Percentiles rank a stretch among this genome's conserved stretches.
phyloP scores from a whole-genome alignment of 2,113 vertebrate genomes.

The Phaethon lepturus region DNA sequence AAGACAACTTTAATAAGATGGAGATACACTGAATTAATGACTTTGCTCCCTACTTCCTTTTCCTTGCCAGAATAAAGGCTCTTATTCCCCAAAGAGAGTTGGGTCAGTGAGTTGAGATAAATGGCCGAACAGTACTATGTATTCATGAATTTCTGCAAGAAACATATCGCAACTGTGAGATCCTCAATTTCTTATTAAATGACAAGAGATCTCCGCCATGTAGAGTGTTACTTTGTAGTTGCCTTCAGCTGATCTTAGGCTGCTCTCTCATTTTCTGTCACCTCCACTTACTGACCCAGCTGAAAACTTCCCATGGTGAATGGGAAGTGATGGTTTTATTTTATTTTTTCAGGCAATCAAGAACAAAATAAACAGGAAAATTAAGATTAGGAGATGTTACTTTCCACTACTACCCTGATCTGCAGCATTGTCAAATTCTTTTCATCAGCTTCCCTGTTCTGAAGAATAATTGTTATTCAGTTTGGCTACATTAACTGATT shows the following conservation, averaged over 20 bases:
- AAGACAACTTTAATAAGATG: not conserved
- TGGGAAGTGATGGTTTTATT: not conserved
- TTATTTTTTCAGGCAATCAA: not conserved
- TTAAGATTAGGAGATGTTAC: not conserved
- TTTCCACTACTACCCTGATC: not conserved
- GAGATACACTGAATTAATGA: not conserved
- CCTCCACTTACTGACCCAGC: not conserved
- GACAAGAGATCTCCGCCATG: accelerated
- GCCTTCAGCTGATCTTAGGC: not conserved
- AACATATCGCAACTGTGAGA: not conserved
- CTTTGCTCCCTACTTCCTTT: not conserved
- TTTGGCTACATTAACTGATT: not conserved
- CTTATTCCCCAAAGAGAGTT: not conserved
- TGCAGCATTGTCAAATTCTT: not conserved
- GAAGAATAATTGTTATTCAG: not conserved
- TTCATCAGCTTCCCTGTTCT: not conserved
- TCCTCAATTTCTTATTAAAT: not conserved
- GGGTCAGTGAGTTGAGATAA: not conserved
- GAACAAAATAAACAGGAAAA: not conserved
- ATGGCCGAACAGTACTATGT: not conserved
- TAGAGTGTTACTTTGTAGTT: not conserved
- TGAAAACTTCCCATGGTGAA: not conserved
- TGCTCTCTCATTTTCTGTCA: not conserved
- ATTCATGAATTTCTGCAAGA: not conserved
- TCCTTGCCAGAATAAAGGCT: not conserved